Evolutionary conservation across 2,888 invertebrate species (phyloP).

Genomic region (Hemithea aestivaria): DNA sequence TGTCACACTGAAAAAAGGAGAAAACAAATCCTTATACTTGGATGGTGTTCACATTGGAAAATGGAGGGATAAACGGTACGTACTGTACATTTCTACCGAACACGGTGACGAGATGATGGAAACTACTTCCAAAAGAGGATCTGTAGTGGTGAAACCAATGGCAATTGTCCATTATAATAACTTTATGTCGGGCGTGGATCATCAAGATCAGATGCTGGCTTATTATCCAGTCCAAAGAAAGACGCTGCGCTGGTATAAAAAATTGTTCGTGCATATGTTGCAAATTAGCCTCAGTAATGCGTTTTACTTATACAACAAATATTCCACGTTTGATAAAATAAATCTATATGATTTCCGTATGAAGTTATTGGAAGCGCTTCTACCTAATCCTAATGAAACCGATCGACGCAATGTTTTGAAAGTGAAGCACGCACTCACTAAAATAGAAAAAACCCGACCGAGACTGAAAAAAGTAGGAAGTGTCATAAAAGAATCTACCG

Average conservation of each 20-base stretch:
- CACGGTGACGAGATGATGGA: slow-evolving; percentile 2
- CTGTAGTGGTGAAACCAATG: background rate
- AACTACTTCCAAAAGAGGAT: background rate
- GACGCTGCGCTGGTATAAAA: slow-evolving; percentile 2
- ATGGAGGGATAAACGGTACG: background rate
- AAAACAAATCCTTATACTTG: slow-evolving; percentile 3
- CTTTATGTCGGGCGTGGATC: background rate
- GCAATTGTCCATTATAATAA: slow-evolving; percentile 2
- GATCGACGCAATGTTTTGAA: background rate
- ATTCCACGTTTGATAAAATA: background rate
- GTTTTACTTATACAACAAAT: background rate
- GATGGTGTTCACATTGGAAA: slow-evolving; percentile 5
- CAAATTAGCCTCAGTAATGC: slow-evolving; percentile 2
- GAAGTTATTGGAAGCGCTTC: slow-evolving; percentile 2
- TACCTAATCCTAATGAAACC: background rate
- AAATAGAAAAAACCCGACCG: background rate
- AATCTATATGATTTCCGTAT: slow-evolving; percentile 5
- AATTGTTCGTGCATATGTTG: slow-evolving; percentile 8
- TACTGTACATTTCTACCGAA: slow-evolving; percentile 5
- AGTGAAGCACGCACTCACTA: slow-evolving; percentile 2
- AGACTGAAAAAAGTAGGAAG: background rate
- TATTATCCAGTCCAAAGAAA: slow-evolving; percentile 3
- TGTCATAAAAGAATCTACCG: background rate
- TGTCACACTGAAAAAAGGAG: too few relatives aligned
- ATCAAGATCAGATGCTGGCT: background rate